Evolutionary conservation across 2,113 vertebrate genomes (phyloP).

Genomic region (Fukomys damarensis): DNA sequence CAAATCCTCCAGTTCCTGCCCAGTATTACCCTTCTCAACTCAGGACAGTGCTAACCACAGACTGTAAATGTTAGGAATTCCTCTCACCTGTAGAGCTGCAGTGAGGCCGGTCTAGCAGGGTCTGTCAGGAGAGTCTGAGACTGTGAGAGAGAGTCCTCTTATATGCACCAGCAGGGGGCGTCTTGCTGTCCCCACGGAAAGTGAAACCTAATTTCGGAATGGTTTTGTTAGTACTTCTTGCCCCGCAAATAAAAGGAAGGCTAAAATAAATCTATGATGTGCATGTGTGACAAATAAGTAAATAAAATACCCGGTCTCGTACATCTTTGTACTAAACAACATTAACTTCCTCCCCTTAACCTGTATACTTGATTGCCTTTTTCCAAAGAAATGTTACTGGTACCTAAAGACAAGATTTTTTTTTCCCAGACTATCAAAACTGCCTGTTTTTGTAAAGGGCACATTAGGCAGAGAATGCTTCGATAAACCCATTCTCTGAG

Average conservation of each 20-base stretch:
- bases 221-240: not conserved
- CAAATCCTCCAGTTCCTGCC: no score
- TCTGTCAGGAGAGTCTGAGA: not conserved
- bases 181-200: not conserved
- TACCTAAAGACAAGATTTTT: not conserved
- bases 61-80: not conserved
- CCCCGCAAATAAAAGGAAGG: not conserved
- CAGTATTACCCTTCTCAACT: not conserved
- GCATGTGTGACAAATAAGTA: not conserved
- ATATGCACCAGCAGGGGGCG: not conserved
- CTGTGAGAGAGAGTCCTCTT: not conserved
- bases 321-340: not conserved
- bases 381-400: constrained; percentile 41
- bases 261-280: not conserved
- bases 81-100: not conserved
- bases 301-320: not conserved
- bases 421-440: constrained; percentile 17
- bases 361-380: not conserved
- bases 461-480: constrained; percentile 79
- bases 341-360: not conserved
- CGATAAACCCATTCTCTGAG: constrained; percentile 71
- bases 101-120: not conserved
- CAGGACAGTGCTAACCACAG: not conserved
- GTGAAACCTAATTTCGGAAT: not conserved
- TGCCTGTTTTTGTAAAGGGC: constrained; percentile 60